Base-by-base conservation (phyloP, 1,140 invertebrate species). In the Conopomorpha cramerella region DNA sequence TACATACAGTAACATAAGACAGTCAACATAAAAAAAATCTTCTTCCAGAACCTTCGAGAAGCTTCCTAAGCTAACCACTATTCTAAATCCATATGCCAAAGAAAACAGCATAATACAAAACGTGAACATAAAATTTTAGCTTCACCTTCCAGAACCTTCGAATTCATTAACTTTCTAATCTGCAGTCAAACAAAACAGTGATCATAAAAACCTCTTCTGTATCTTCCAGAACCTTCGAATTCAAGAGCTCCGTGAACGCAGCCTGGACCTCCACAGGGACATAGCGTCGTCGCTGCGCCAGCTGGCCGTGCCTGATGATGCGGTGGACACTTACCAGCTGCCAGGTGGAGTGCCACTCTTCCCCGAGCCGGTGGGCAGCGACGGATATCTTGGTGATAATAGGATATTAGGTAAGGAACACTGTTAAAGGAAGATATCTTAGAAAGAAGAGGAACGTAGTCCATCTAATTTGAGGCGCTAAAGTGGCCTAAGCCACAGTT, bases 251-350 rank as follows among this genome's bases (percentile, higher is more conserved):
- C 81, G 86, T 23, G 88, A 91, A 44, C 80, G 87, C 41, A 81
- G 80, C 1, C 60, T 92, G n/a, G 67, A 85, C 17, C 62, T 92
- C 16, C 85, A 91, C 57, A 66, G 89, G n/a, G 89, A 92, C 39
- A 86, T 92, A 8, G 74, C 81, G 17, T 67, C 51, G 0, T 66
- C 70, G 0, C 42, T 70, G 23, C 46, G 46, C 0, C 64, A 82
- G 46, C 54, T 86, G 30, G 67, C 68, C 1, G 78, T 82, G 15
- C 51, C 60, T 15, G 45, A 59, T 3, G 66, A 72, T 11, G 55
- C 77, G 30, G 64, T 85, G 8, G 67, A 64, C 2, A 70, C 77
- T 40, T 80, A 80, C 41, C 50, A 77, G 14, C 55, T 86, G 6
- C 80, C 80, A 15, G 71, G 79, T 10, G 71, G 72, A 18, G 68